Base-by-base conservation (phyloP, 2,797 vertebrate species). In the Antrozous pallidus region DNA sequence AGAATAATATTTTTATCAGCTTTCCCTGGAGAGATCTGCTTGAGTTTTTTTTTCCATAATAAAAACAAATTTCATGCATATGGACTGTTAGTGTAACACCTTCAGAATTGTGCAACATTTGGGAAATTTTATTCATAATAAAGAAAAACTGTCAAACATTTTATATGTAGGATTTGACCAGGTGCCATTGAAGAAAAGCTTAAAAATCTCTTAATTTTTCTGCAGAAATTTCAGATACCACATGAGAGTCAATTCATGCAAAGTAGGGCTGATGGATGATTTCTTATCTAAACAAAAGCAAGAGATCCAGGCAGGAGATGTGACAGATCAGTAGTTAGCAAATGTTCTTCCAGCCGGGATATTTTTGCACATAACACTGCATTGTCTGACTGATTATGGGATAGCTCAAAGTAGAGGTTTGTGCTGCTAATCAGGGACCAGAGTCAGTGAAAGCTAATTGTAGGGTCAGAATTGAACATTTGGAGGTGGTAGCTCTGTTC, bases 391-490 rank as follows among this genome's bases (percentile, higher is more conserved):
- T 97, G 97, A 97, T 97, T 95, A 96, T 84, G 93, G 94, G 85
- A 86, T 89, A 91, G 71, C 92, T 95, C 54, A 92, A 97, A 97
- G 88, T 97, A 94, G 88, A 96, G 93, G 94, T 92, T 97, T 96
- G 58, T 88, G 90, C 81, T 97, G 79, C 77, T 96, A 92, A 92
- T 92, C 91, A 94, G 88, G 90, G 96, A 84, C 71, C 54, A 94
- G 70, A 95, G 74, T 95, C 95, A 96, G 81, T 93, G 47, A 95
- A 92, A 97, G 94, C 94, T 97, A 96, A 97, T 96, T 97, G 91
- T 78, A 96, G 94, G 94, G 95, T 97, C 95, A 96, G 71, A 93
- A 93, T 26, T 95, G 79, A 95, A 95, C 85, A 95, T 91, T 96
- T 88, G 70, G 90, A 96, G 75, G 82, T 94, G 58, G 74, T 95